phyloP scores from a whole-genome alignment of 2,888 invertebrate species.

The Cantharis nigra region DNA sequence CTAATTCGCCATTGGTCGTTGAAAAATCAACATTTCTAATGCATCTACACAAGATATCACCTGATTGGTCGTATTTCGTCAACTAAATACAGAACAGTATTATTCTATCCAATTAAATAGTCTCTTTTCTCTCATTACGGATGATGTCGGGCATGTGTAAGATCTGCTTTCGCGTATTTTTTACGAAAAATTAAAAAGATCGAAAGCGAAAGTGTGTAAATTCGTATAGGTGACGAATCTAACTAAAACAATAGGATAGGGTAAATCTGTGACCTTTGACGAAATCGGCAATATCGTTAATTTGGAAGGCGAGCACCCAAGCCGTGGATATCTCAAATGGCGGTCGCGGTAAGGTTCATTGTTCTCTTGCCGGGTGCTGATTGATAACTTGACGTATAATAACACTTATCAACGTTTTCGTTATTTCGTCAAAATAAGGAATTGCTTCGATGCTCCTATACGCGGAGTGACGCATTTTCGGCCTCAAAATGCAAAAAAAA shows the following conservation, averaged over 20 bases:
- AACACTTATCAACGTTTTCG: slow-evolving; percentile 37
- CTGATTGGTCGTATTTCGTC: slow-evolving; percentile 59
- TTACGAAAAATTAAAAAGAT: slow-evolving; percentile 17
- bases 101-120: slow-evolving; percentile 59
- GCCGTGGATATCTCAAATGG: slow-evolving; percentile 61
- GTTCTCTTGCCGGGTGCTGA: slow-evolving; percentile 55
- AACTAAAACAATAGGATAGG: slow-evolving; percentile 42
- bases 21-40: slow-evolving; percentile 57
- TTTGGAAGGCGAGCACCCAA: slow-evolving; percentile 56
- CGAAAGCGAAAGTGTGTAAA: slow-evolving; percentile 24
- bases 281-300: slow-evolving; percentile 49
- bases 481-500: neutral
- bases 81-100: slow-evolving; percentile 57
- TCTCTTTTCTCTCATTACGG: slow-evolving; percentile 50
- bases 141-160: slow-evolving; percentile 41
- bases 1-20: slow-evolving; percentile 52
- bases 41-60: slow-evolving; percentile 54
- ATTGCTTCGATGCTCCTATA: neutral
- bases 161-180: slow-evolving; percentile 18
- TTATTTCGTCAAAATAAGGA: neutral
- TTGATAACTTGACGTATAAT: slow-evolving; percentile 49
- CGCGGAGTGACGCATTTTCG: neutral
- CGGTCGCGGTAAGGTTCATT: slow-evolving; percentile 62
- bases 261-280: slow-evolving; percentile 48
- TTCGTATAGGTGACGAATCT: slow-evolving; percentile 28